Conservation (phyloP, 1,140 invertebrate species). For the Zaprionus camerounensis region DNA sequence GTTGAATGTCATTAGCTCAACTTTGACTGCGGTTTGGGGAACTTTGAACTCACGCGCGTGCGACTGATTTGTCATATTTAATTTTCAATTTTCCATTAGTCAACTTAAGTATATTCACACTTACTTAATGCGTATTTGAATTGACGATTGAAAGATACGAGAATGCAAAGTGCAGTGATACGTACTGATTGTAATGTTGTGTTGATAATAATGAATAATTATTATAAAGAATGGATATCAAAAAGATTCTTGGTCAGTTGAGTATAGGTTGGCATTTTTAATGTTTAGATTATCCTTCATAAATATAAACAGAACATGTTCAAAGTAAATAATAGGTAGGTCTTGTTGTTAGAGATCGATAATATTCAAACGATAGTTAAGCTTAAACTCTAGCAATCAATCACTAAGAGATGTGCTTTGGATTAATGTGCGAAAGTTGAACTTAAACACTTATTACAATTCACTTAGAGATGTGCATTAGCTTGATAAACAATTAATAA, state of each 20-base stretch:
- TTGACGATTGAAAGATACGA: neutral
- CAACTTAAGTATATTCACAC: neutral
- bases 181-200: no score
- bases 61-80: neutral
- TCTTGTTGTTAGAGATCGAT: no score
- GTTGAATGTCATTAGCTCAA: neutral
- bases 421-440: no score
- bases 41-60: neutral
- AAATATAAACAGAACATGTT: no score
- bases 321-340: no score
- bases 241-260: no score
- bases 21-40: neutral
- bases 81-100: slow-evolving; percentile 10
- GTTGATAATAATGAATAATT: neutral
- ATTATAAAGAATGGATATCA: neutral
- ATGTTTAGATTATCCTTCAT: no score
- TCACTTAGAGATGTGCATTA: neutral
- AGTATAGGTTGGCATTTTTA: no score
- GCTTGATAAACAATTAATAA: neutral
- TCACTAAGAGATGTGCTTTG: no score
- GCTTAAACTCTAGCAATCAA: no score
- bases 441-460: no score
- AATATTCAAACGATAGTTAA: no score
- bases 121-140: neutral
- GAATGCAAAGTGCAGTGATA: neutral